A percentile compares a stretch with the other conserved stretches of the same genome.
These are phyloP conservation scores for Condylura cristata DNA, from an alignment of 2,113 vertebrate species.

Conservation along the genomic window DNA sequence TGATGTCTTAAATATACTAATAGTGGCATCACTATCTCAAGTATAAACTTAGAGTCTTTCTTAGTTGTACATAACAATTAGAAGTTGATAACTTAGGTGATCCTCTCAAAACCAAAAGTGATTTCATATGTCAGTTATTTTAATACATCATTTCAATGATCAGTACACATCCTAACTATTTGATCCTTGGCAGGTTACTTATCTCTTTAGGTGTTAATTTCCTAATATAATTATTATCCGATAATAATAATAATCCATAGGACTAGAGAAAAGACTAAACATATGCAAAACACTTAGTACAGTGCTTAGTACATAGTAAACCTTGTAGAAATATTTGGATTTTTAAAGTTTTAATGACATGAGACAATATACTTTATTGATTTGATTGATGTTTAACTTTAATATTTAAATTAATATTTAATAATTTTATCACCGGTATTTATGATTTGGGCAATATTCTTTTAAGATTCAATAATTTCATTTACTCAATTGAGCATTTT, in stretches of 20 bases:
- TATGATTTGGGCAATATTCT: constrained; percentile 69
- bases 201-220: constrained; percentile 4
- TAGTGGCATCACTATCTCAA: neutral
- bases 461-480: constrained; percentile 80
- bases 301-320: neutral
- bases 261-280: neutral
- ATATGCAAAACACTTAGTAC: neutral
- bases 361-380: constrained; percentile 45
- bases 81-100: neutral
- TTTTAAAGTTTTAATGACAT: constrained; percentile 28
- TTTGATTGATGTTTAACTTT: constrained; percentile 72
- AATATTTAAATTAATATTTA: constrained; percentile 71
- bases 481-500: constrained; percentile 81
- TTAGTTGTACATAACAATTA: neutral
- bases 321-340: neutral
- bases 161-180: neutral
- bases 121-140: neutral
- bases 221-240: constrained; percentile 8
- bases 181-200: neutral
- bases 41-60: neutral
- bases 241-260: neutral
- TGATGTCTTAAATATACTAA: constrained; percentile 19
- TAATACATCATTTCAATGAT: neutral
- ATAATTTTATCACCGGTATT: constrained; percentile 59
- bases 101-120: constrained; percentile 51